Evolutionary conservation across 2,888 invertebrate genomes (phyloP), one percentile per base, ranked within the genome.

Genomic region (Mimumesa dahlbomi): DNA sequence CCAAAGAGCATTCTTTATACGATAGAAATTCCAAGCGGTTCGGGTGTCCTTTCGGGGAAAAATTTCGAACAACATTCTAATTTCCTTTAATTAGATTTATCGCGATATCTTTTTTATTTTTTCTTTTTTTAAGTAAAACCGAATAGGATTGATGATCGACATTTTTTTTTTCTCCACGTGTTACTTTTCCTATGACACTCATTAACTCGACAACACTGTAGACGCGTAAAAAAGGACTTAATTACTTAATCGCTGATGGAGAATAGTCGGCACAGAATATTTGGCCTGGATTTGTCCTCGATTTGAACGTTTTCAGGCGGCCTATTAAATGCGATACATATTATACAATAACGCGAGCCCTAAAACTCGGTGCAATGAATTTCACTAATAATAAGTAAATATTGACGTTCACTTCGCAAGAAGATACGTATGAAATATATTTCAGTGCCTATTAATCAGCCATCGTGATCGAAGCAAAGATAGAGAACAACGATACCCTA

Each of bases 361-460:
- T n/a, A 4, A 42, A 54, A 36, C 58, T 43, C 75, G 73, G 45
- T 59, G 62, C 76, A 66, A 62, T 58, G 77, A 68, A 75, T 78
- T 75, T 52, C 59, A 75, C 77, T 78, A n/a, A n/a, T n/a, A n/a
- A n/a, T n/a, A 78, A 74, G 61, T 77, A 77, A n/a, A 72, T 74
- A 78, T 75, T 75, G 71, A 78, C 78, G 56, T 72, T 59, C 34
- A 66, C 54, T 48, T 78, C 62, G 65, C 79, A 38, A 59, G 50
- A 69, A 62, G 73, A 59, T 78, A 67, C 67, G 59, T 72, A 75
- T 54, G 75, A 68, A 57, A 72, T 72, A 77, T 64, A 72, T 67
- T 72, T 77, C 75, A 65, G 72, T 72, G 67, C 65, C 71, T 54
- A 49, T 48, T 49, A 57, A 66, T 46, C 31, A 40, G 63, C 52